A percentile compares a stretch with the other conserved stretches of the same genome.
phyloP scores from a whole-genome alignment of 1,140 invertebrate species.

The Saccostrea cuccullata region DNA sequence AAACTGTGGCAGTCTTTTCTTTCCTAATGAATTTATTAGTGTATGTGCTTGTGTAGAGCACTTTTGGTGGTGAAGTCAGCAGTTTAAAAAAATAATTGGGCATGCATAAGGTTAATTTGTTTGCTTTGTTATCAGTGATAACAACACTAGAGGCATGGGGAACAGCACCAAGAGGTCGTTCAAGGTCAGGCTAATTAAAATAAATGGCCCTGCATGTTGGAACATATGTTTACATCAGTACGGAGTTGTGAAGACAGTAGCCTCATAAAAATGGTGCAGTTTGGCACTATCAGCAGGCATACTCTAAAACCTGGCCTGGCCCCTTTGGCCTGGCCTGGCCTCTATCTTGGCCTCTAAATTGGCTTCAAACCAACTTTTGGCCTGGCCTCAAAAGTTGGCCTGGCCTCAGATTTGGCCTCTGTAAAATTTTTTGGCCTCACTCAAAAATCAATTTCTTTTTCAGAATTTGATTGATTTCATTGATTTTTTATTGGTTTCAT shows the following conservation, averaged over 20 bases:
- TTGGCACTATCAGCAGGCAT: constrained; percentile 14
- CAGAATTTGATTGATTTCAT: too few species aligned
- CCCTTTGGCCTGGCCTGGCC: too few species aligned
- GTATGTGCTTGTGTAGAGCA: not conserved
- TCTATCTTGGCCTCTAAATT: too few species aligned
- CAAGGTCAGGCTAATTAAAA: constrained; percentile 3
- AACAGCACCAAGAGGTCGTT: not conserved
- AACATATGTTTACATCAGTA: constrained; percentile 29
- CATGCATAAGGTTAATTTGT: constrained; percentile 23
- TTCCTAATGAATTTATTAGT: not conserved
- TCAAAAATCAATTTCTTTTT: too few species aligned
- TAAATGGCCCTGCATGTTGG: not conserved
- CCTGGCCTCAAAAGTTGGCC: too few species aligned
- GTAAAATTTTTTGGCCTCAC: too few species aligned
- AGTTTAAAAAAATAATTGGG: constrained; percentile 29
- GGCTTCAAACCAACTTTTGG: too few species aligned
- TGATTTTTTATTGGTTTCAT: too few species aligned
- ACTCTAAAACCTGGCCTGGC: too few species aligned
- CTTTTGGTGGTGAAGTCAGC: constrained; percentile 12
- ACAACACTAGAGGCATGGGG: not conserved
- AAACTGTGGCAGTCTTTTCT: not conserved
- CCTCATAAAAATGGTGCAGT: constrained; percentile 8
- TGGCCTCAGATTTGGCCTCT: too few species aligned
- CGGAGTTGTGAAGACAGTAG: constrained; percentile 18
- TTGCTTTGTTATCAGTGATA: not conserved